phyloP scores from a whole-genome alignment of 2,888 invertebrate genomes.

The Sussaba pulchella region DNA sequence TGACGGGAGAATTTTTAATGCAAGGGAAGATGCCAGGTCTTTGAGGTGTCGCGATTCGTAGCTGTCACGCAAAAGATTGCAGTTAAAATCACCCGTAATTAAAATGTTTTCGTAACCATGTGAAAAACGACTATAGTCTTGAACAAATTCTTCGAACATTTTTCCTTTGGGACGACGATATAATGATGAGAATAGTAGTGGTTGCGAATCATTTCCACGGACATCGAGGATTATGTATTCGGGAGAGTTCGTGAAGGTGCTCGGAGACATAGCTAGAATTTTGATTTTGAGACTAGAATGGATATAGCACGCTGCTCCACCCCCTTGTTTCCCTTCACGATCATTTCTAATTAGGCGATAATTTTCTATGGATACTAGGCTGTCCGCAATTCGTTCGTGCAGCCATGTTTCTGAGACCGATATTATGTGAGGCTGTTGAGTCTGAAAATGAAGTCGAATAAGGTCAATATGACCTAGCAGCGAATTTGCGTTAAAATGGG shows the following conservation, averaged over 20 bases:
- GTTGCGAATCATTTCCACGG: neutral
- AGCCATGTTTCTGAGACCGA: constrained; percentile 10
- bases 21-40: neutral
- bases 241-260: neutral
- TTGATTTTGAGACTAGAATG: neutral
- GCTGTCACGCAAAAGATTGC: neutral
- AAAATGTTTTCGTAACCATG: neutral
- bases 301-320: constrained; percentile 27
- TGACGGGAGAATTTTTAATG: neutral
- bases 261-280: neutral
- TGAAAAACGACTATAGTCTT: neutral
- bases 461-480: neutral
- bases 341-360: constrained; percentile 14
- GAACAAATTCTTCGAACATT: neutral
- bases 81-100: neutral
- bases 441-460: neutral
- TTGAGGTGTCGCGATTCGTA: neutral
- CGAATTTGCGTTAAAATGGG: constrained; percentile 1
- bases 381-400: neutral
- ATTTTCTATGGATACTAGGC: neutral
- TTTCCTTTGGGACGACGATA: neutral
- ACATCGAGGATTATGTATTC: constrained; percentile 19
- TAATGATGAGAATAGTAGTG: neutral
- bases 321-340: constrained; percentile 2
- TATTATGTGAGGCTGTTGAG: neutral